Evolutionary conservation across 2,113 vertebrate genomes (phyloP).

Genomic region (Halichoeres trimaculatus): DNA sequence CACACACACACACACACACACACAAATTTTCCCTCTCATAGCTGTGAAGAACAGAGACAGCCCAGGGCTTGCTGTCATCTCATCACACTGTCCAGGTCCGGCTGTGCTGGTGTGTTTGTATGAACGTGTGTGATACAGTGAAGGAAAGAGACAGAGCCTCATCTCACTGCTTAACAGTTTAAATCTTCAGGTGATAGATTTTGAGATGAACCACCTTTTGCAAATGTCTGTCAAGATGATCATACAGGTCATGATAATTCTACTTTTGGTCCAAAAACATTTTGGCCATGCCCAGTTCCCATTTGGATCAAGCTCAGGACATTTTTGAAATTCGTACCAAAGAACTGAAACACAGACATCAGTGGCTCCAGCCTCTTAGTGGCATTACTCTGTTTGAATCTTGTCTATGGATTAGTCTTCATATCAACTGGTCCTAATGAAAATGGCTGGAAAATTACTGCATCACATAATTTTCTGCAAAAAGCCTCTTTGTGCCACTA

Average conservation of each 20-base stretch:
- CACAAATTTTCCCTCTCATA: slow-evolving; percentile 55
- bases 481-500: slow-evolving; percentile 63
- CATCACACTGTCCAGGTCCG: slow-evolving; percentile 76
- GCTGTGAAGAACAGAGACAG: slow-evolving; percentile 73
- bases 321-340: too few relatives aligned
- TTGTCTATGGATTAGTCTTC: slow-evolving; percentile 47
- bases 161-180: too few relatives aligned
- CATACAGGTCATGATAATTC: too few relatives aligned
- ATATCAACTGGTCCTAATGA: slow-evolving; percentile 47
- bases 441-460: slow-evolving; percentile 59
- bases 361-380: slow-evolving; percentile 5
- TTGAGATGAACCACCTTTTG: too few relatives aligned
- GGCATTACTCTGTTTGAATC: slow-evolving; percentile 32
- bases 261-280: too few relatives aligned
- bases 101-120: slow-evolving; percentile 19
- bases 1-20: slow-evolving; percentile 13
- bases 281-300: too few relatives aligned
- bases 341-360: not conserved
- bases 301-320: too few relatives aligned
- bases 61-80: slow-evolving; percentile 78
- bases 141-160: not conserved
- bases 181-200: too few relatives aligned
- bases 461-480: slow-evolving; percentile 56
- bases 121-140: slow-evolving; percentile 8
- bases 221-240: too few relatives aligned